These are phyloP conservation scores for Euglossa dilemma DNA, from an alignment of 1,140 invertebrate genomes.

Conservation along the genomic window DNA sequence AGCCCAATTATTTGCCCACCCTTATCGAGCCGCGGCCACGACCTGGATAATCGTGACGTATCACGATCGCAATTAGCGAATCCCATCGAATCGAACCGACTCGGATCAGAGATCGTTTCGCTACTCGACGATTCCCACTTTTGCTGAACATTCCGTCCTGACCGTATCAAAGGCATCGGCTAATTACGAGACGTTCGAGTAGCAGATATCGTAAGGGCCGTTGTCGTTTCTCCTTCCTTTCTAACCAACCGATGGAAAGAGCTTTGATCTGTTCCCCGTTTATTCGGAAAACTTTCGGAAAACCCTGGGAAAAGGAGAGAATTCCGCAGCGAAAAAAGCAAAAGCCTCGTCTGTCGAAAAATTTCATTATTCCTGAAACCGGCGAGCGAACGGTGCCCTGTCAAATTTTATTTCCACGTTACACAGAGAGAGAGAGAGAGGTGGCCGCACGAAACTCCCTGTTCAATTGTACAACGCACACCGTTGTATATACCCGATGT, in stretches of 20 bases:
- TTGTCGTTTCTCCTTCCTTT: neutral
- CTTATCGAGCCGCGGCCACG: neutral
- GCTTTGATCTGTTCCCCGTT: conserved; percentile 13
- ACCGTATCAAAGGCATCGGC: neutral
- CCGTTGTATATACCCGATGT: neutral
- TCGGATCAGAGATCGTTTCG: neutral
- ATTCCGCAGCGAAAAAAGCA: neutral
- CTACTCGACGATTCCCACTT: conserved; percentile 15
- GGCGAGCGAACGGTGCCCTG: neutral
- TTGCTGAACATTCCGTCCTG: neutral
- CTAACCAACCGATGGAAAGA: neutral
- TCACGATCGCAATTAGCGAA: conserved; percentile 5
- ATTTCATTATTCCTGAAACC: neutral
- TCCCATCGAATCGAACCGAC: neutral
- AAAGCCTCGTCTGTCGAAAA: neutral
- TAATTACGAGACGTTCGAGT: conserved; percentile 38
- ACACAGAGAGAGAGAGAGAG: too few relatives aligned
- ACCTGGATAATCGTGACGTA: neutral
- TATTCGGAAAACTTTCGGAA: neutral
- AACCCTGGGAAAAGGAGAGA: neutral
- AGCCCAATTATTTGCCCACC: neutral
- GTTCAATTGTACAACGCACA: neutral
- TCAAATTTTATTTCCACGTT: conserved; percentile 8
- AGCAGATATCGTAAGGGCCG: neutral
- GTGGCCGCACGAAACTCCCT: neutral